These are phyloP conservation scores for Gulo gulo DNA, from an alignment of 2,113 vertebrate species.

Conservation along the genomic window DNA sequence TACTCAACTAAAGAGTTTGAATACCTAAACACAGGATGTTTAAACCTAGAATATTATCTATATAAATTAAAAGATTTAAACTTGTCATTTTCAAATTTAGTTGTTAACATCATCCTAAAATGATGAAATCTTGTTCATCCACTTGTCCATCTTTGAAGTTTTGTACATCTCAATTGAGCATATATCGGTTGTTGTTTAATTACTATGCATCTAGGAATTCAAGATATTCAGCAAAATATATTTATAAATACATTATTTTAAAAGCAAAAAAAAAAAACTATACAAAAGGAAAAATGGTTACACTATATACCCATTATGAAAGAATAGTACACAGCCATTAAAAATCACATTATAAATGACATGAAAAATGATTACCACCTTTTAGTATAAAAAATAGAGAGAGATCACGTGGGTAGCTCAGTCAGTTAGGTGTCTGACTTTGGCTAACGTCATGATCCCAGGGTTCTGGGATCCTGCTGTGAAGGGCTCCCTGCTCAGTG, in stretches of 20 bases:
- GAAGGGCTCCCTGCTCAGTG: background rate
- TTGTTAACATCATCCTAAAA: conserved; percentile 11
- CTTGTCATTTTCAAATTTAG: background rate
- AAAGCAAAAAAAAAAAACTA: background rate
- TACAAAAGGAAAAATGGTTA: background rate
- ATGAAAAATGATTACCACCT: background rate
- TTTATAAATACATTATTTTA: background rate
- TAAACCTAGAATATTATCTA: background rate
- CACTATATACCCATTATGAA: background rate
- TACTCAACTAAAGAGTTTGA: background rate
- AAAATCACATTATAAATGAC: background rate
- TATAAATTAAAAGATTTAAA: background rate
- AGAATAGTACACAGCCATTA: background rate
- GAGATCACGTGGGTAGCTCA: background rate
- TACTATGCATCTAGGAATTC: background rate
- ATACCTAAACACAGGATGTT: background rate
- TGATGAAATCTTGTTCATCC: background rate
- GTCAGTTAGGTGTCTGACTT: background rate
- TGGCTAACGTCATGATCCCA: background rate
- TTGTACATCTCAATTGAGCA: background rate
- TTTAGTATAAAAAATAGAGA: background rate
- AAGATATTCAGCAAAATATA: background rate
- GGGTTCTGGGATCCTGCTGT: background rate
- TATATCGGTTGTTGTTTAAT: background rate
- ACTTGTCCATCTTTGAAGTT: background rate